Conservation (phyloP, 2,797 vertebrate species). For the Gadopsis marmoratus region DNA sequence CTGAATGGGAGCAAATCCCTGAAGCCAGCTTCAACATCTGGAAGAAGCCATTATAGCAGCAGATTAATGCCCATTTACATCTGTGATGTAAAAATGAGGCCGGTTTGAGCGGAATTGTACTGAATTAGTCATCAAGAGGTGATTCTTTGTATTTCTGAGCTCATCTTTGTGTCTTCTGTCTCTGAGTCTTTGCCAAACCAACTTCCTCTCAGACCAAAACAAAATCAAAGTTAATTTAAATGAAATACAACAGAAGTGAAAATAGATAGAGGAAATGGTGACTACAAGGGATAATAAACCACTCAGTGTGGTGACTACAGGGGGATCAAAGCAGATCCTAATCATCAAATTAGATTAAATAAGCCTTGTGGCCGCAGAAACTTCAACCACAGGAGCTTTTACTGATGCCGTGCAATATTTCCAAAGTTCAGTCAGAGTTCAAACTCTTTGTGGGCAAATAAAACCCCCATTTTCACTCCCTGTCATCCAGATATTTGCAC, state of each 20-base stretch:
- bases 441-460: slow-evolving; percentile 35
- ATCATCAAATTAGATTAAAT: slow-evolving; percentile 41
- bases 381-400: slow-evolving; percentile 15
- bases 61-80: neutral
- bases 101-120: neutral
- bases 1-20: neutral
- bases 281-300: neutral
- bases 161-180: neutral
- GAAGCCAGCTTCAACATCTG: neutral
- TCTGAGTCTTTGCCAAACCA: slow-evolving; percentile 13
- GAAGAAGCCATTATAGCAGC: neutral
- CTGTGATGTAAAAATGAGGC: neutral
- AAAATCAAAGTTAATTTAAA: slow-evolving; percentile 22
- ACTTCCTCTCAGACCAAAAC: slow-evolving; percentile 30
- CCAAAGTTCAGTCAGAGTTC: slow-evolving; percentile 42
- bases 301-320: neutral
- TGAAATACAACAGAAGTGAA: slow-evolving; percentile 31
- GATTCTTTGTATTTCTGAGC: slow-evolving; percentile 8
- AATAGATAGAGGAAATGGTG: slow-evolving; percentile 33
- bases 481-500: slow-evolving; percentile 46
- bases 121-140: slow-evolving; percentile 4
- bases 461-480: slow-evolving; percentile 2
- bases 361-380: slow-evolving; percentile 3
- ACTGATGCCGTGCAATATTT: slow-evolving; percentile 27
- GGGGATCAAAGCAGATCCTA: slow-evolving; percentile 30